phyloP scores from a whole-genome alignment of 2,113 vertebrate genomes.

The Lipophrys pholis region DNA sequence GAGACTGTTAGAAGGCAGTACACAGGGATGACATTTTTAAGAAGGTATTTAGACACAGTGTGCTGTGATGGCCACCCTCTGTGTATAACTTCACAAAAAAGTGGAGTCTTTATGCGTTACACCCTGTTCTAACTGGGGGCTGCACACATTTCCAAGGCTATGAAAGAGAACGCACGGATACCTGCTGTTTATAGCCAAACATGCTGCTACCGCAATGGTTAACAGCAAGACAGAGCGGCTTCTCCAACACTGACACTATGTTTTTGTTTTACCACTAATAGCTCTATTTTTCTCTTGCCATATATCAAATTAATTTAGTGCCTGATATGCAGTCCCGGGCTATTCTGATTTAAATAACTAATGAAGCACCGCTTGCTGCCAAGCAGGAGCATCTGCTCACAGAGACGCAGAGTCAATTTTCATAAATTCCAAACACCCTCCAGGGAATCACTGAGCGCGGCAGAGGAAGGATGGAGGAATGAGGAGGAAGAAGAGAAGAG shows the following conservation, averaged over 20 bases:
- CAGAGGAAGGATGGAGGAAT: slow-evolving; percentile 18
- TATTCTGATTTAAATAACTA: slow-evolving; percentile 78
- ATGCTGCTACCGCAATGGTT: slow-evolving; percentile 7
- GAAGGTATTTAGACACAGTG: slow-evolving; percentile 30
- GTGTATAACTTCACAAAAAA: slow-evolving; percentile 34
- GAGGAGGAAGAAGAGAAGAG: slow-evolving; percentile 13
- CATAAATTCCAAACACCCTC: slow-evolving; percentile 69
- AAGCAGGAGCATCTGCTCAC: slow-evolving; percentile 73
- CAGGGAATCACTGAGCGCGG: slow-evolving; percentile 42
- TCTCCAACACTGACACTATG: slow-evolving; percentile 31
- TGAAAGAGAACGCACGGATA: neutral
- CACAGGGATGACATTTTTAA: slow-evolving; percentile 9
- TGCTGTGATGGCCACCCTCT: neutral
- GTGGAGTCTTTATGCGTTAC: slow-evolving; percentile 9
- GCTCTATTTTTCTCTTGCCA: slow-evolving; percentile 57
- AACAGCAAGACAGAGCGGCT: neutral
- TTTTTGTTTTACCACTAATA: slow-evolving; percentile 66
- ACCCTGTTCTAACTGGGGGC: slow-evolving; percentile 1
- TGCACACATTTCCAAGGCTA: slow-evolving; percentile 24
- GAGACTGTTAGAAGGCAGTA: slow-evolving; percentile 4
- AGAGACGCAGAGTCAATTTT: slow-evolving; percentile 74
- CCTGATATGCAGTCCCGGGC: slow-evolving; percentile 59
- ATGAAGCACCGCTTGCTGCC: slow-evolving; percentile 72
- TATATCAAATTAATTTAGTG: slow-evolving; percentile 73
- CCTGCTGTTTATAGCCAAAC: slow-evolving; percentile 23